Conservation (phyloP, 2,888 invertebrate genomes). For the Omphaloscelis lunosa region DNA sequence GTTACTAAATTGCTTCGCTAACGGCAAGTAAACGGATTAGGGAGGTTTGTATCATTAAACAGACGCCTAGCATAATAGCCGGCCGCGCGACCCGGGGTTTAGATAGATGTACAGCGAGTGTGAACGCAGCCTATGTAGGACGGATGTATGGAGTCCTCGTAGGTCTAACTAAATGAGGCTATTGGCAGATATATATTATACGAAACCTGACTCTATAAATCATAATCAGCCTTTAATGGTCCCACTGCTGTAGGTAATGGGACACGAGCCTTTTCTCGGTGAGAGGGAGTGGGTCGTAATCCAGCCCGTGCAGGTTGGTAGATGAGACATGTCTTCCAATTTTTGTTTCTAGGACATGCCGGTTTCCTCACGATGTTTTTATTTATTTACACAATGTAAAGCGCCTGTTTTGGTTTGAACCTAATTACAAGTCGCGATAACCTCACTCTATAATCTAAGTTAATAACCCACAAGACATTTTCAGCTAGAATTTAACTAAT, state of each 20-base stretch:
- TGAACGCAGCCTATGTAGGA: slow-evolving; percentile 24
- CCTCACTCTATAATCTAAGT: not conserved
- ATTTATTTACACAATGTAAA: no score
- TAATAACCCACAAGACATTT: not conserved
- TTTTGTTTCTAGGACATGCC: no score
- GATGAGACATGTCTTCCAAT: no score
- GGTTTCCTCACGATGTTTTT: no score
- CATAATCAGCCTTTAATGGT: no score
- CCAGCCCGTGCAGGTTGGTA: no score
- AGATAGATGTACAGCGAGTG: slow-evolving; percentile 20
- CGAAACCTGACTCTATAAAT: not conserved
- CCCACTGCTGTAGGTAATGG: no score
- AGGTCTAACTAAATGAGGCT: not conserved
- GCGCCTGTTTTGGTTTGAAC: no score
- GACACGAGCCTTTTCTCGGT: no score
- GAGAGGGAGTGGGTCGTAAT: no score
- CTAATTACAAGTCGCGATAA: no score
- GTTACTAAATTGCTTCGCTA: slow-evolving; percentile 66
- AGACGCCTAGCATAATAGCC: slow-evolving; percentile 58
- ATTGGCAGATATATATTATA: not conserved
- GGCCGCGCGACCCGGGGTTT: slow-evolving; percentile 36
- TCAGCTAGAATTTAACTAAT: not conserved
- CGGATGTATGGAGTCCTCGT: slow-evolving; percentile 20
- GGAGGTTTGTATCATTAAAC: slow-evolving; percentile 63
- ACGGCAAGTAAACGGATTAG: slow-evolving; percentile 67